Conservation (phyloP, 2,888 invertebrate species). For the Caenorhabditis doughertyi region DNA sequence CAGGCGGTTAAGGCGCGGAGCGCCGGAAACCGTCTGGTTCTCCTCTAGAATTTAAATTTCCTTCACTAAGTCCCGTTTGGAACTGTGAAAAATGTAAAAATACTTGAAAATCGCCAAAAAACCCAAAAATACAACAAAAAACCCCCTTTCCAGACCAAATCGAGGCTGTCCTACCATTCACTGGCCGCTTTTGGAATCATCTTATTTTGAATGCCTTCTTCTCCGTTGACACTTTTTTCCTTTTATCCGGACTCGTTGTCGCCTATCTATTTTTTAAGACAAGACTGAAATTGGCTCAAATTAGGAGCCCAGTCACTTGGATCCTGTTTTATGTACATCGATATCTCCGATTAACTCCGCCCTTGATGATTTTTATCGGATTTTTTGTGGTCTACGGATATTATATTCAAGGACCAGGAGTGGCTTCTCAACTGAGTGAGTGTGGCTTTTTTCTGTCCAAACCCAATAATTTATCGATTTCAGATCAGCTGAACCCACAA, state of each 20-base stretch:
- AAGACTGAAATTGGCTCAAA: constrained; percentile 8
- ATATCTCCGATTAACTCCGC: constrained; percentile 67
- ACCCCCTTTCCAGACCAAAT: constrained; percentile 33
- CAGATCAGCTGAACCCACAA: constrained; percentile 44
- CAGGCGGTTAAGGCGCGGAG: too few species aligned
- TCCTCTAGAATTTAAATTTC: too few species aligned
- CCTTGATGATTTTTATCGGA: constrained; percentile 65
- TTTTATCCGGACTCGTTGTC: constrained; percentile 74
- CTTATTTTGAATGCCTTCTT: constrained; percentile 66
- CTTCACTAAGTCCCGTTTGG: too few species aligned
- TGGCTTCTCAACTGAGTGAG: constrained; percentile 46
- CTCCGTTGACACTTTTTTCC: constrained; percentile 77
- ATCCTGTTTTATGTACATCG: constrained; percentile 68
- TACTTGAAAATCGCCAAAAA: not conserved
- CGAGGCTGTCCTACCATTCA: constrained; percentile 26
- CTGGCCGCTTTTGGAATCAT: constrained; percentile 53
- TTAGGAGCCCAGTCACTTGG: constrained; percentile 59
- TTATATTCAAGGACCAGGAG: constrained; percentile 56
- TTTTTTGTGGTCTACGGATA: constrained; percentile 59
- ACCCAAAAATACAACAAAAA: not conserved
- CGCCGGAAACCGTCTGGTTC: too few species aligned
- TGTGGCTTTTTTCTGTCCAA: not conserved
- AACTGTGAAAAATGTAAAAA: too few species aligned
- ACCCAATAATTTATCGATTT: too few species aligned
- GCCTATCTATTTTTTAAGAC: constrained; percentile 74